A percentile compares a stretch with the other conserved stretches of the same genome.
These are phyloP conservation scores for Papilio aristodemus DNA, from an alignment of 1,140 invertebrate species.

Conservation along the genomic window DNA sequence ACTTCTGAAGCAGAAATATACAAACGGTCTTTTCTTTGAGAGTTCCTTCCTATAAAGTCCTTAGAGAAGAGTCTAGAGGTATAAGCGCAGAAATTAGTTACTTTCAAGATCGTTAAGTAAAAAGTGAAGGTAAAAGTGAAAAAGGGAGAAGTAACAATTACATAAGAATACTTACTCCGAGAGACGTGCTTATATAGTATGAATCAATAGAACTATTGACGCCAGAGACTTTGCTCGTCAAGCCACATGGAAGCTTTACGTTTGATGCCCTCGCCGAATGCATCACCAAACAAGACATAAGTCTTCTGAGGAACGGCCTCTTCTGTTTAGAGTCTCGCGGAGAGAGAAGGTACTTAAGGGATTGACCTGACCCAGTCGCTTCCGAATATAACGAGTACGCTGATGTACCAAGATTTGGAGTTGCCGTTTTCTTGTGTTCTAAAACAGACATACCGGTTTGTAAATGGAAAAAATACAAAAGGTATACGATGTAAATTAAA, in stretches of 20 bases:
- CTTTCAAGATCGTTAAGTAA: no score
- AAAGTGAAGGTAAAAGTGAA: no score
- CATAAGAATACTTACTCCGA: constrained; percentile 55
- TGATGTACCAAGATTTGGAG: constrained; percentile 67
- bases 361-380: constrained; percentile 36
- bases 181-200: constrained; percentile 63
- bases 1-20: no score
- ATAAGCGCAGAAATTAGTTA: no score
- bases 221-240: constrained; percentile 33
- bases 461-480: no score
- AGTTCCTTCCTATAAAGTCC: no score
- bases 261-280: constrained; percentile 44
- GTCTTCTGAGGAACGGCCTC: constrained; percentile 56
- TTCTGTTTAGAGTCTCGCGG: constrained; percentile 45
- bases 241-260: constrained; percentile 39
- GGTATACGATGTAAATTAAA: no score
- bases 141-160: no score
- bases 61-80: no score
- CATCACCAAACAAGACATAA: constrained; percentile 66
- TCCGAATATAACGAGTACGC: constrained; percentile 49
- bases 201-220: constrained; percentile 57
- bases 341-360: constrained; percentile 34
- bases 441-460: constrained; percentile 25
- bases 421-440: constrained; percentile 54
- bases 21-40: no score